These are phyloP conservation scores for Meriones psammophilus DNA, from an alignment of 2,797 vertebrate species.

Conservation along the genomic window DNA sequence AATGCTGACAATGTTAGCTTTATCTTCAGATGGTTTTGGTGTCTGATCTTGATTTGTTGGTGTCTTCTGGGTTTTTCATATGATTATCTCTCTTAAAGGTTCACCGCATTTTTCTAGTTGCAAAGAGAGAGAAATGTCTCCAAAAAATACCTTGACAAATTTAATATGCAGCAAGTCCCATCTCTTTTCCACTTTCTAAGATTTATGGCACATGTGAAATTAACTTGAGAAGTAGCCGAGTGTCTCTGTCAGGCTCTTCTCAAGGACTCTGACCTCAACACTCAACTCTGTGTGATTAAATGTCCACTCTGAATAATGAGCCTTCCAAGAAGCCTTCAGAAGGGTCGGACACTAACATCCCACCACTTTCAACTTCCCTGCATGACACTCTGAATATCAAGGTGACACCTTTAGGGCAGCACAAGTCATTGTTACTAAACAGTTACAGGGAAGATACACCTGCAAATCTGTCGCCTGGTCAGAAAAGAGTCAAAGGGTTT, in stretches of 20 bases:
- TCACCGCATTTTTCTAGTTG: neutral
- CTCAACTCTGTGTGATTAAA: constrained; percentile 44
- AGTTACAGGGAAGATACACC: neutral
- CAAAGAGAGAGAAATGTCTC: neutral
- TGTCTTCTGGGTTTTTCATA: neutral
- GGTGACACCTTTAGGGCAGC: neutral
- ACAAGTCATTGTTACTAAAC: neutral
- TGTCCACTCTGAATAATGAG: constrained; percentile 70
- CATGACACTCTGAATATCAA: constrained; percentile 3
- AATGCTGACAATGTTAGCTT: neutral
- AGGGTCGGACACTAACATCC: neutral
- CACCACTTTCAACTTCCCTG: neutral
- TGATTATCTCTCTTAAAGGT: neutral
- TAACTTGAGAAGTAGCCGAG: constrained; percentile 45
- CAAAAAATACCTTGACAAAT: constrained; percentile 11
- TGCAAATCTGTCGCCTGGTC: neutral
- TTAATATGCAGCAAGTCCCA: neutral
- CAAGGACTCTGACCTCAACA: constrained; percentile 48
- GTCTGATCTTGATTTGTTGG: neutral
- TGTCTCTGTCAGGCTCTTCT: constrained; percentile 33
- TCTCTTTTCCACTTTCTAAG: constrained; percentile 44
- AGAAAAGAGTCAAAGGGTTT: neutral
- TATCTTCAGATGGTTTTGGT: neutral
- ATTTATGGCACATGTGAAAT: constrained; percentile 53
- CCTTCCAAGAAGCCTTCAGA: neutral